A percentile compares a stretch with the other conserved stretches of the same genome.
These are phyloP conservation scores for Daktulosphaira vitifoliae DNA, from an alignment of 1,140 invertebrate species.

Conservation along the genomic window DNA sequence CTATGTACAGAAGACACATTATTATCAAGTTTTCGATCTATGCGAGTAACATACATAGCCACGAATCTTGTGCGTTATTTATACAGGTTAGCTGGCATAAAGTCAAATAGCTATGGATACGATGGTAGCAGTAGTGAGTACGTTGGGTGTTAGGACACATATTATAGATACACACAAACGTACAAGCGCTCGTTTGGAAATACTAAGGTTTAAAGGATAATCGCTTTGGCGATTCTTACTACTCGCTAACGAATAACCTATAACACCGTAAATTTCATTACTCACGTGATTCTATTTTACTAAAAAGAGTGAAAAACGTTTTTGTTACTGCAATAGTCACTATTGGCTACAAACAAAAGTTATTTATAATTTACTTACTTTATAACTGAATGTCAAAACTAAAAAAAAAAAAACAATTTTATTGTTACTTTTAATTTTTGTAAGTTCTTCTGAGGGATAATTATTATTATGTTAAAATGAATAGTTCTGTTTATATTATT, in stretches of 20 bases:
- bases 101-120: constrained; percentile 8
- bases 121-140: background rate
- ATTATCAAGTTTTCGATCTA: background rate
- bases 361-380: no score
- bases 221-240: background rate
- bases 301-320: no score
- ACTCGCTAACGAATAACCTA: constrained; percentile 22
- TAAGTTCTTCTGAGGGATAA: no score
- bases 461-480: no score
- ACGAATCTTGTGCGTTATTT: constrained; percentile 16
- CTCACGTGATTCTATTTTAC: background rate
- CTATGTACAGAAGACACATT: background rate
- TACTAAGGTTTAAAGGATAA: constrained; percentile 11
- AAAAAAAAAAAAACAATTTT: no score
- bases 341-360: no score
- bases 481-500: no score
- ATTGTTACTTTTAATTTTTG: no score
- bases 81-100: constrained; percentile 28
- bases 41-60: no score
- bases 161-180: constrained; percentile 1
- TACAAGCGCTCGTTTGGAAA: background rate
- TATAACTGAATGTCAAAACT: no score
- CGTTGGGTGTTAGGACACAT: no score
- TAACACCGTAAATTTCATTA: constrained; percentile 14
- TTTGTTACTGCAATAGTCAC: no score